phyloP scores from a whole-genome alignment of 1,140 invertebrate genomes.

The Brachystomella parvula region DNA sequence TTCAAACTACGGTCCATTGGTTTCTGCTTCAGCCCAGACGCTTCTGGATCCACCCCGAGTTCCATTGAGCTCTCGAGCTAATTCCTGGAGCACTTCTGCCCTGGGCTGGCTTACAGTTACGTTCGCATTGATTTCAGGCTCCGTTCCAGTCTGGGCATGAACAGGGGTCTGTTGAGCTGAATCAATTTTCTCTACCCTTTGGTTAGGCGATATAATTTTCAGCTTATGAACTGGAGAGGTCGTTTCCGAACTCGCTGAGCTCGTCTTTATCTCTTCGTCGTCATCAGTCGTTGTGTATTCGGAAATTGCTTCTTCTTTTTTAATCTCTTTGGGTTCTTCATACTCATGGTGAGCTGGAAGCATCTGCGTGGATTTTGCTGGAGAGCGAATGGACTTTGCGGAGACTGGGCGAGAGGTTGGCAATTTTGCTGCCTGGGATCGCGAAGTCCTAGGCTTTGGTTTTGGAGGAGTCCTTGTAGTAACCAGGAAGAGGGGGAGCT shows the following conservation, averaged over 20 bases:
- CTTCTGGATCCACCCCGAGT: background rate
- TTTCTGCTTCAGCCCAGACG: background rate
- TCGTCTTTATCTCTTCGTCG: too few species aligned
- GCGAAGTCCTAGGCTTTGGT: too few species aligned
- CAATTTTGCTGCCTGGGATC: too few species aligned
- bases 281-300: too few species aligned
- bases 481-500: too few species aligned
- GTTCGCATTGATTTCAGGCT: background rate
- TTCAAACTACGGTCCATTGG: slow-evolving; percentile 6
- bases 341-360: slow-evolving; percentile 19
- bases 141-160: background rate
- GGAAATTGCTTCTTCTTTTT: slow-evolving; percentile 11
- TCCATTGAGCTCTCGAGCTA: background rate
- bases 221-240: too few species aligned
- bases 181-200: background rate
- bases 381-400: background rate
- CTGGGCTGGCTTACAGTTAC: background rate
- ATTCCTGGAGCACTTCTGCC: background rate
- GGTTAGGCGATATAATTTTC: background rate
- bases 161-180: background rate
- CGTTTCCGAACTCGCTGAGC: too few species aligned
- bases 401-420: background rate
- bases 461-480: too few species aligned
- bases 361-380: background rate
- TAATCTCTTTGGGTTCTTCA: slow-evolving; percentile 19